Evolutionary conservation across 2,888 invertebrate genomes (phyloP), one percentile per base, ranked within the genome.

Genomic region (Fabriciana adippe): DNA sequence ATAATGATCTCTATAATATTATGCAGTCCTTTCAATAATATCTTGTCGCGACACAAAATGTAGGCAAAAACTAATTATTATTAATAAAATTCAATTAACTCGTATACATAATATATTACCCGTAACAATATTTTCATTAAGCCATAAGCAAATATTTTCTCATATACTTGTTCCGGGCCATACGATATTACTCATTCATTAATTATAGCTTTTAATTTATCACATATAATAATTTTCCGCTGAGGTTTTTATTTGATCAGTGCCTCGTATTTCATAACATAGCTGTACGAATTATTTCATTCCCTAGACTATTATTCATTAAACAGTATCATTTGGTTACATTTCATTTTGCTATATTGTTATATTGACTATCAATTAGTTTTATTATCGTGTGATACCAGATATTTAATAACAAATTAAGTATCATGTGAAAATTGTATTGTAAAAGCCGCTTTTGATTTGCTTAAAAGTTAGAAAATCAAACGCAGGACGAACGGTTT

Each of bases 121-220:
- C 26, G 16, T 16, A 51, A 60, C 50, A 60, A 50, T 60, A 51
- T 50, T 60, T 35, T 51, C 13, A 60, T 35, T 51, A 60, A 50
- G 11, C 60, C 35, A 5, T 60, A 35, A 48, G 18, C 60, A 60
- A 51, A 60, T 60, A 6, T 62, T 66, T 50, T 63, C 55, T 61
- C 68, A 61, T 68, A 51, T 69, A 67, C 54, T 55, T 47, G 55
- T 61, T 65, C 75, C 71, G 78, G 75, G 78, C 80, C 78, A 70
- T 70, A 69, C 70, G 71, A 74, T 82, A 84, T 81, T 79, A 80
- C 81, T 81, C 81, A 84, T 83, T 80, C 79, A 86, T 87, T 86
- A 85, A 88, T 87, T 86, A 86, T 81, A 74, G 77, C 74, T 82
- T 83, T 85, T 83, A 88, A 87, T 87, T 86, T 86, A 86, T 60